Evolutionary conservation across 2,888 invertebrate genomes (phyloP), one percentile per base, ranked within the genome.

Genomic region (Sceliomorpha sp.): DNA sequence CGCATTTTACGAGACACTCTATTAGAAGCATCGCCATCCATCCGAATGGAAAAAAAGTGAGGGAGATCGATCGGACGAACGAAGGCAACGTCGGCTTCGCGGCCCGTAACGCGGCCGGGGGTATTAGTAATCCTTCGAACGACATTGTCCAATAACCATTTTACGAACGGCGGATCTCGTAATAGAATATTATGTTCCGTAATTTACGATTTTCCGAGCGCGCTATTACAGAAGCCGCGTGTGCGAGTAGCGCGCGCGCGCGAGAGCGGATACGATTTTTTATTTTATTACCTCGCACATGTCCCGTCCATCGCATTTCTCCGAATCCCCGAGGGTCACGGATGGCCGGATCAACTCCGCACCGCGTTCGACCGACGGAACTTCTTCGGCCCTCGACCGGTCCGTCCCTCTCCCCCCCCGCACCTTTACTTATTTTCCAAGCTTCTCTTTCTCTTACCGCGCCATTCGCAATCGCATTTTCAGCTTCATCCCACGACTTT

Each of bases 221-320:
- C 20, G 37, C 20, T 5, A 26, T 26, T 26, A 42, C 15, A 9
- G 1, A 9, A 2, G 4, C 20, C 17, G 20, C 20, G 5, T 20
- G 20, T 42, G 24, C 42, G 44, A 24, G 27, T 53, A 36, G 31
- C 5, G 20, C 32, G 24, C 42, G 44, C 34, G 27, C 42, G 34
- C 31, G 42, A 24, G 31, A 55, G 26, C 32, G 42, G 17, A 39
- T 32, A 34, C 59, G 8, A 34, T 72, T 67, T 55, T 67, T 74
- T 74, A 72, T 73, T 70, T 73, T 73, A 58, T 72, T 68, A 62
- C 70, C 70, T 66, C 42, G 36, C 59, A 29, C 53, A 40, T 62
- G 13, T 32, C 37, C 48, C 66, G 66, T 72, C 67, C 70, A 53
- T 68, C 70, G 72, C 70, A 71, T 75, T 73, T 71, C 70, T 69